Evolutionary conservation across 2,797 vertebrate species (phyloP), one percentile per base, ranked within the genome.

Genomic region (Anguilla pacifica): DNA sequence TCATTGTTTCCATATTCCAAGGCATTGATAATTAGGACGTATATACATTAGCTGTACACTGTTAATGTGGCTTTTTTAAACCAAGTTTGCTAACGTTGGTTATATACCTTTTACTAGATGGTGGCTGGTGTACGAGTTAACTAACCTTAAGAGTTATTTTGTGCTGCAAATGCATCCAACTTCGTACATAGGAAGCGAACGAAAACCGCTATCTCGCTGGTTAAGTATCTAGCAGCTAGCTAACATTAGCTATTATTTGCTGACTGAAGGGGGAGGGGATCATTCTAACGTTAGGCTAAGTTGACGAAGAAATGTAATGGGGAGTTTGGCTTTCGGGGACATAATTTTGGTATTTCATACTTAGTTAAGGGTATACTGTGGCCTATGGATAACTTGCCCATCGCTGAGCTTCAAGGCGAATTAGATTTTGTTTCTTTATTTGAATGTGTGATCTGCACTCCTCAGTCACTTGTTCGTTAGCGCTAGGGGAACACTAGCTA

Each of bases 201-300:
- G 35, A 77, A 43, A 11, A 77, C 35, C 35, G 72, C 35, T 77
- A 39, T 17, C 74, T 35, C 28, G 74, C 35, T 77, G 15, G 11
- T 43, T 77, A n/a, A 4, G 3, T 43, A 43, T 17, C 31, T 77
- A 77, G 4, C 28, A n/a, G 74, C 7, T 39, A 74, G 28, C 28
- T 74, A 74, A 17, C 70, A 9, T 35, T 77, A 43, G 74, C 74
- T 39, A 43, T 77, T 77, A 28, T 72, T 72, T 72, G 74, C 74
- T 77, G 22, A 43, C 13, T 17, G 39, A 77, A 77, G 74, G 74
- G 74, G 74, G 74, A 77, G 74, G 74, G 74, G 74, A 77, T 43
- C 35, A 43, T 39, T 77, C 31, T 43, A 77, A 22, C 74, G 3
- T 39, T 53, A 53, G 11, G 51, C 51, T 53, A 53, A 53, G 51